Conservation (phyloP, 2,797 vertebrate species). For the Hipposideros larvatus region DNA sequence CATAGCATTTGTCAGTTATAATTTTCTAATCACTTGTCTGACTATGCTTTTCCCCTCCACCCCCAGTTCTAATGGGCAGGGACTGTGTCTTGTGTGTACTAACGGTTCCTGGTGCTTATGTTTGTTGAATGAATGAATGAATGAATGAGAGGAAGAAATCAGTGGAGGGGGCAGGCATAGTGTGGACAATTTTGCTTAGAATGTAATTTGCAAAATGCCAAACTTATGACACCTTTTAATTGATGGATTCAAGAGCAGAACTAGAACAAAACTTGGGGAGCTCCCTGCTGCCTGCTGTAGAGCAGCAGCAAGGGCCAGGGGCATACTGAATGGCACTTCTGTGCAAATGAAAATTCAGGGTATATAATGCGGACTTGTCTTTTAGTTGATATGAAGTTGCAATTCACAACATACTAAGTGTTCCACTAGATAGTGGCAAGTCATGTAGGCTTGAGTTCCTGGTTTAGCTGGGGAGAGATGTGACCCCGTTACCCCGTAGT, state of each 20-base stretch:
- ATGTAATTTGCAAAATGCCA: neutral
- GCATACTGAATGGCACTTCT: accelerated
- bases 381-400: neutral
- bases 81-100: neutral
- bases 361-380: accelerated
- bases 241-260: neutral
- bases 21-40: neutral
- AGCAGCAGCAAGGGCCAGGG: too few relatives aligned
- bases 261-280: neutral
- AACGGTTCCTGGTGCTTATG: neutral
- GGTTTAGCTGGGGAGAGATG: neutral
- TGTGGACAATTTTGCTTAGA: neutral
- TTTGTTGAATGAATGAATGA: neutral
- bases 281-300: neutral
- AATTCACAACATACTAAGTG: neutral
- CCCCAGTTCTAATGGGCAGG: neutral
- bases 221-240: neutral
- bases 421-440: neutral
- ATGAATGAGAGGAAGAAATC: neutral
- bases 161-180: neutral
- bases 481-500: neutral
- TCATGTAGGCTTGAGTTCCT: neutral
- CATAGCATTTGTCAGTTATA: too few relatives aligned
- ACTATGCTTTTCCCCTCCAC: accelerated
- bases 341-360: neutral